phyloP scores from a whole-genome alignment of 2,888 invertebrate species.

The Heliconius ismenius region DNA sequence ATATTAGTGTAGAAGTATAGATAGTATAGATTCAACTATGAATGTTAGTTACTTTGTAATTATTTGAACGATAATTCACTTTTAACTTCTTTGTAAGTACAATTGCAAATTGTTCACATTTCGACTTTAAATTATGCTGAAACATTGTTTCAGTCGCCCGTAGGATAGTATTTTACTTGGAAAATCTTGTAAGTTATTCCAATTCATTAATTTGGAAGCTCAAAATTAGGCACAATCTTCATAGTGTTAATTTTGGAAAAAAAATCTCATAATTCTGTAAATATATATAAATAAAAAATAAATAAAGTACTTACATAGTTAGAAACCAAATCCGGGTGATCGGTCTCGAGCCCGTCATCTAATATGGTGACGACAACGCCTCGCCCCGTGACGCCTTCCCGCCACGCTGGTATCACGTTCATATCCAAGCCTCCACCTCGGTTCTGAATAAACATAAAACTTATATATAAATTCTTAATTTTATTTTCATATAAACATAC shows the following conservation, averaged over 20 bases:
- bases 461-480: neutral
- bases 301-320: conserved; percentile 91
- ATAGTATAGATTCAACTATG: neutral
- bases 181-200: neutral
- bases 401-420: conserved; percentile 98
- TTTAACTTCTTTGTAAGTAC: neutral
- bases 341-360: conserved; percentile 97
- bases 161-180: neutral
- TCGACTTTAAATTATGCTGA: neutral
- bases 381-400: conserved; percentile 94
- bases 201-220: neutral
- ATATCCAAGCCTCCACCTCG: conserved; percentile 96
- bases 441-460: conserved; percentile 81
- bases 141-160: neutral
- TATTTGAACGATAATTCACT: neutral
- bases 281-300: neutral
- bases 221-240: neutral
- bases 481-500: neutral
- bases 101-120: neutral
- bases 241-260: too few species aligned
- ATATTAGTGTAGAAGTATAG: too few species aligned
- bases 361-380: conserved; percentile 98
- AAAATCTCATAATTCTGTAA: too few species aligned
- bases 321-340: conserved; percentile 94
- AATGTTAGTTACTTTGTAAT: neutral